Evolutionary conservation across 2,113 vertebrate species (phyloP).

Genomic region (Perognathus longimembris): DNA sequence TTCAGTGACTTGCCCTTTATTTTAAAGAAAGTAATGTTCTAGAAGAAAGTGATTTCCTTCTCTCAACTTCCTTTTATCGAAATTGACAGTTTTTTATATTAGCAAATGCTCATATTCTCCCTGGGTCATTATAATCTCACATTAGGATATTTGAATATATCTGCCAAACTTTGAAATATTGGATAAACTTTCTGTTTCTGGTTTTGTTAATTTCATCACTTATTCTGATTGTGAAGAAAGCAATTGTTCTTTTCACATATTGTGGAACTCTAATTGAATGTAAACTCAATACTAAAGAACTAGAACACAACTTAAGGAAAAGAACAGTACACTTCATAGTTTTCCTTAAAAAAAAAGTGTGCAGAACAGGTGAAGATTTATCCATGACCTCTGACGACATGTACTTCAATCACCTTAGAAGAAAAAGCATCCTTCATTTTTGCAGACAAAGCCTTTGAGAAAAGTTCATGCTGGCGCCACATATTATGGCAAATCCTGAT

Average conservation of each 20-base stretch:
- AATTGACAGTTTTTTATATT: background rate
- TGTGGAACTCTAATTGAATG: background rate
- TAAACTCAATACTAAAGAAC: background rate
- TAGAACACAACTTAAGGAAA: background rate
- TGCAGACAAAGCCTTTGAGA: conserved; percentile 35
- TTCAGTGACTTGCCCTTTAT: conserved; percentile 25
- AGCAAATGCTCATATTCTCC: background rate
- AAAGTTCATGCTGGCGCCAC: background rate
- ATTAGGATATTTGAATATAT: background rate
- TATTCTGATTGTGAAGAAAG: background rate
- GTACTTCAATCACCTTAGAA: background rate
- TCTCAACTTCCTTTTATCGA: background rate
- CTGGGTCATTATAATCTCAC: background rate
- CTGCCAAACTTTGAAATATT: background rate
- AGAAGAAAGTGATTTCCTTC: background rate
- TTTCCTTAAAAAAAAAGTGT: background rate
- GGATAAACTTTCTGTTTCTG: background rate
- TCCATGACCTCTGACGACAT: background rate
- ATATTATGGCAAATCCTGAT: background rate
- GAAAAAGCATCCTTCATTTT: conserved; percentile 44
- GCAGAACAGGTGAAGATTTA: background rate
- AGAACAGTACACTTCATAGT: background rate
- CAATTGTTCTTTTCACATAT: background rate
- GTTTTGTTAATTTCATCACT: background rate
- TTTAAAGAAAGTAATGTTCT: conserved; percentile 51